Conservation (phyloP, 2,888 invertebrate species). For the Platycheirus albimanus region DNA sequence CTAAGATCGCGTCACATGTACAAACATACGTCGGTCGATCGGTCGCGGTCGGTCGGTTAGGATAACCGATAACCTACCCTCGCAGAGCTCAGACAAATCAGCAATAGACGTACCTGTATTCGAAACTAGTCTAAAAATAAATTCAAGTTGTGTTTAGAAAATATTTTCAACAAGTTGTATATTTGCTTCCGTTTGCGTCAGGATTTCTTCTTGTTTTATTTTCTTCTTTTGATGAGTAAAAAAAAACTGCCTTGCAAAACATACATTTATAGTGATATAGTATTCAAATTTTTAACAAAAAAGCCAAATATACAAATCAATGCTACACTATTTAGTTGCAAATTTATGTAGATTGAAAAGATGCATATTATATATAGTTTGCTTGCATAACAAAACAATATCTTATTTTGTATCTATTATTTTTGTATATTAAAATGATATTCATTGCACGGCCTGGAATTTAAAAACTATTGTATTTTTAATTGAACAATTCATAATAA, state of each 20-base stretch:
- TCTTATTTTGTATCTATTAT: too few relatives aligned
- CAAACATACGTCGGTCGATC: too few relatives aligned
- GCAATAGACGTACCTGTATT: slow-evolving; percentile 42
- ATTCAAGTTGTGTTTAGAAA: slow-evolving; percentile 41
- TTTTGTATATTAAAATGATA: slow-evolving; percentile 56
- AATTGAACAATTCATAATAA: slow-evolving; percentile 58
- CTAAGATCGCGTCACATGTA: too few relatives aligned
- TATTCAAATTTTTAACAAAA: neutral
- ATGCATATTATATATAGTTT: too few relatives aligned
- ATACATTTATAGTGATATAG: too few relatives aligned
- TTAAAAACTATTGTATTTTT: slow-evolving; percentile 60
- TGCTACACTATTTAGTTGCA: neutral
- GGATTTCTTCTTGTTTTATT: slow-evolving; percentile 2
- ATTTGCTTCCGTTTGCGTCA: slow-evolving; percentile 14
- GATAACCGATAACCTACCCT: too few relatives aligned
- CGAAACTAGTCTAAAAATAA: slow-evolving; percentile 43
- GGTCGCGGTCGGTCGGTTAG: too few relatives aligned
- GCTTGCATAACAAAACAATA: too few relatives aligned
- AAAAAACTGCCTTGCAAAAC: neutral
- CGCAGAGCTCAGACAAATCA: too few relatives aligned
- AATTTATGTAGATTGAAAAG: slow-evolving; percentile 3
- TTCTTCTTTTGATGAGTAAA: too few relatives aligned
- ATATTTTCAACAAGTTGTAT: slow-evolving; percentile 12
- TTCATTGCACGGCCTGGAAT: slow-evolving; percentile 64
- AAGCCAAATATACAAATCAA: slow-evolving; percentile 11